Conservation (phyloP, 2,888 invertebrate species). For the Drosophila mimetica region DNA sequence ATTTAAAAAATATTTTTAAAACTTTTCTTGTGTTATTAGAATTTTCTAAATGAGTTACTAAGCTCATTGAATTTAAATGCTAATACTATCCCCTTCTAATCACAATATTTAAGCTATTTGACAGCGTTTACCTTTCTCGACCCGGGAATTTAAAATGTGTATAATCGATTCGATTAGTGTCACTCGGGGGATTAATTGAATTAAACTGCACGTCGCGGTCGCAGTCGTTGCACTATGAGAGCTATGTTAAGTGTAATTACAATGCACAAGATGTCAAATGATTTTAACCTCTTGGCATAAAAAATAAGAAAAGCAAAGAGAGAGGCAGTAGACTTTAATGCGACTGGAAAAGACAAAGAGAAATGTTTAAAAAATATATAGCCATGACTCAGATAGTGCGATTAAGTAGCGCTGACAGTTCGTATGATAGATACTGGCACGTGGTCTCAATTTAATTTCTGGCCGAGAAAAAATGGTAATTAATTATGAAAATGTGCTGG, state of each 20-base stretch:
- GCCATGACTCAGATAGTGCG: constrained; percentile 42
- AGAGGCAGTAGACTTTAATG: constrained; percentile 49
- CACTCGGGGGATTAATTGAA: constrained; percentile 37
- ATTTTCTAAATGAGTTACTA: not conserved
- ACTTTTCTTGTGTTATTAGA: too few relatives aligned
- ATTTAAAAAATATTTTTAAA: not conserved
- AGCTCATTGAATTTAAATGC: too few relatives aligned
- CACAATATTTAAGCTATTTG: constrained; percentile 23
- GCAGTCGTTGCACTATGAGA: constrained; percentile 31
- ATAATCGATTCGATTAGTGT: constrained; percentile 45
- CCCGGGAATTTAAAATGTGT: constrained; percentile 19
- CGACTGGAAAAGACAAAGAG: constrained; percentile 34
- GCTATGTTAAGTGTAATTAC: constrained; percentile 50
- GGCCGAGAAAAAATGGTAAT: constrained; percentile 30
- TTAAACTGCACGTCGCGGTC: constrained; percentile 30
- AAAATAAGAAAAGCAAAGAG: constrained; percentile 9
- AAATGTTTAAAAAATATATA: constrained; percentile 16
- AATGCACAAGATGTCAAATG: constrained; percentile 65
- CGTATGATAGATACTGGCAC: constrained; percentile 47
- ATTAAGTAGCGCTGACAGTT: constrained; percentile 44
- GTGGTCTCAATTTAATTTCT: constrained; percentile 47
- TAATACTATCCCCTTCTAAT: constrained; percentile 16
- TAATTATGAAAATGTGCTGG: constrained; percentile 40
- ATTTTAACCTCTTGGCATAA: constrained; percentile 66
- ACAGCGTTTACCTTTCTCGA: constrained; percentile 31